Base-by-base conservation (phyloP, 2,113 vertebrate genomes). In the Salvator merianae region DNA sequence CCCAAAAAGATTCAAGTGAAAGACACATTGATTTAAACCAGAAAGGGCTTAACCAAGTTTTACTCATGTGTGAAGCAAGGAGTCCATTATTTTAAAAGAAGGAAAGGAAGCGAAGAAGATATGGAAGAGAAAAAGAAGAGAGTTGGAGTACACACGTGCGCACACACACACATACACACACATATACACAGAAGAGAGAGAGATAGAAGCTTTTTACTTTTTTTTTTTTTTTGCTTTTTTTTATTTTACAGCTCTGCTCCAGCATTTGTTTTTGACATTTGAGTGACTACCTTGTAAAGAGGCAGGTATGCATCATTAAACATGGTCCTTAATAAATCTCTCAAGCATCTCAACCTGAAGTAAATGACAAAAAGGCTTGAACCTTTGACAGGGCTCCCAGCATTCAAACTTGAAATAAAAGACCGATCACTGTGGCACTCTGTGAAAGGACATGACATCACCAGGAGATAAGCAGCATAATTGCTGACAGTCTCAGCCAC, bases 301-400 rank as follows among this genome's bases (percentile, higher is more conserved):
- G 93, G 95, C 95, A 92, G 95, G 78, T 91, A 95, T 95, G 96
- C 95, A 86, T 94, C 95, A 96, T 96, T 97, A 96, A 97, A 94
- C 95, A 93, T 91, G 93, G 90, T 90, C 91, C 92, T 93, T 94
- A 95, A 95, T 96, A 95, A 94, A 95, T 95, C 94, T 95, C 88
- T 90, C 90, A 95, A 96, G 95, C 94, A 96, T 95, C 95, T 94
- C 84, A 94, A 88, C 85, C 84, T 90, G 88, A 89, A 85, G 86
- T 92, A 89, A 94, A 95, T 95, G 93, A 95, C 91, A 92, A 86
- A 89, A 94, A 40, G n/a, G 90, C 91, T 84, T 50, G 91, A 94
- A 93, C 92, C 91, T 90, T 82, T 95, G 91, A 93, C 91, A 91
- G 87, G 55, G 84, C 85, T 82, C 90, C 84, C 53, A 80, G 38